These are phyloP conservation scores for Cricetomys ansorgei DNA, from an alignment of 2,113 vertebrate species.

Conservation along the genomic window DNA sequence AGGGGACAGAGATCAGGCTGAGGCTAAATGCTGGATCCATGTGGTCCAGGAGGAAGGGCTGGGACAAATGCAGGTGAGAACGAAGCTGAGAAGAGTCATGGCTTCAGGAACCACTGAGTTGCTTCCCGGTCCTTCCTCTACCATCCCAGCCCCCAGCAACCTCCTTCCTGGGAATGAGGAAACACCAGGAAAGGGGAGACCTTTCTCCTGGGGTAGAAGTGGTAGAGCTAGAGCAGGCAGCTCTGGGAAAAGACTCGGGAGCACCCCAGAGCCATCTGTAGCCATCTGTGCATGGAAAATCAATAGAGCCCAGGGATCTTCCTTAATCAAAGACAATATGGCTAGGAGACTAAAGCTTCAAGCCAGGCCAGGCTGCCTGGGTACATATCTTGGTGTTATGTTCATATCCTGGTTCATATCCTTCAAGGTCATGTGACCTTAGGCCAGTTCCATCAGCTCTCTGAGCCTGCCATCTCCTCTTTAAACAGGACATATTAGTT, in stretches of 20 bases:
- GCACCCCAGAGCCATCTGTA: neutral
- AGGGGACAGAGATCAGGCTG: neutral
- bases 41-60: neutral
- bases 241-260: neutral
- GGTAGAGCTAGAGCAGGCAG: neutral
- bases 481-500: neutral
- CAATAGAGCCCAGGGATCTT: neutral
- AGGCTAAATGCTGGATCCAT: neutral
- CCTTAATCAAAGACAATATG: neutral
- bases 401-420: neutral
- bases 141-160: neutral
- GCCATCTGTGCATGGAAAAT: neutral
- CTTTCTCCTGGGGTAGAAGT: no score
- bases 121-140: neutral
- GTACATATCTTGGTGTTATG: neutral
- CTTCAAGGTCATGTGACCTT: neutral
- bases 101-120: neutral
- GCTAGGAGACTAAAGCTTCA: neutral
- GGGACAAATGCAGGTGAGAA: neutral
- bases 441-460: neutral
- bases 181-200: neutral
- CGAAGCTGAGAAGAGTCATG: neutral
- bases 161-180: neutral
- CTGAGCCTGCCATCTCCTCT: neutral
- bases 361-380: neutral